phyloP scores from a whole-genome alignment of 2,797 vertebrate genomes.

The Potorous gilbertii region DNA sequence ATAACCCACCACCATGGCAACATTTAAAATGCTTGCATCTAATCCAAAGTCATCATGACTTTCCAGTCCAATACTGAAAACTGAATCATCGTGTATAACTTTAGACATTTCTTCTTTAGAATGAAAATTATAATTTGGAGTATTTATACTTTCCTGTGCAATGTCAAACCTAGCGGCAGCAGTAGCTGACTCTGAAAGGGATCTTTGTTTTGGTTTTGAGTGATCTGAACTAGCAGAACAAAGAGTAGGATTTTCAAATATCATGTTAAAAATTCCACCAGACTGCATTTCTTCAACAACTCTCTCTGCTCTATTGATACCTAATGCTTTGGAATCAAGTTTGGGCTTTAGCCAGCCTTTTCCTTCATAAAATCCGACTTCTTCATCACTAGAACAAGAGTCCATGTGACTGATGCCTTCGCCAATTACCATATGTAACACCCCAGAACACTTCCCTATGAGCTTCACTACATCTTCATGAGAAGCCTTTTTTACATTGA shows the following conservation, averaged over 20 bases:
- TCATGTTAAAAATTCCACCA: constrained; percentile 97
- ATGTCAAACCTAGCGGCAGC: constrained; percentile 83
- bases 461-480: constrained; percentile 98
- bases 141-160: constrained; percentile 79
- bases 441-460: constrained; percentile 95
- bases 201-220: constrained; percentile 86
- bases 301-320: constrained; percentile 96
- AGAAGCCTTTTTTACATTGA: constrained; percentile 94
- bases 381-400: constrained; percentile 96
- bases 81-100: constrained; percentile 88
- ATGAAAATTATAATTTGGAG: constrained; percentile 84
- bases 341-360: constrained; percentile 92
- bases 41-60: constrained; percentile 69
- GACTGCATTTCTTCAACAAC: constrained; percentile 98
- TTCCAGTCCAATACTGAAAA: constrained; percentile 89
- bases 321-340: constrained; percentile 92
- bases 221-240: constrained; percentile 89
- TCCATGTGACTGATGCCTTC: constrained; percentile 89
- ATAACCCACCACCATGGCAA: constrained; percentile 98
- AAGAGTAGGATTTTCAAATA: constrained; percentile 93
- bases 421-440: constrained; percentile 92
- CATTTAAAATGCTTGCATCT: constrained; percentile 95
- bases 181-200: constrained; percentile 89
- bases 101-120: constrained; percentile 91
- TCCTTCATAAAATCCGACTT: constrained; percentile 88